Evolutionary conservation across 2,113 vertebrate genomes (phyloP).

Genomic region (Gallinago jamesoni): DNA sequence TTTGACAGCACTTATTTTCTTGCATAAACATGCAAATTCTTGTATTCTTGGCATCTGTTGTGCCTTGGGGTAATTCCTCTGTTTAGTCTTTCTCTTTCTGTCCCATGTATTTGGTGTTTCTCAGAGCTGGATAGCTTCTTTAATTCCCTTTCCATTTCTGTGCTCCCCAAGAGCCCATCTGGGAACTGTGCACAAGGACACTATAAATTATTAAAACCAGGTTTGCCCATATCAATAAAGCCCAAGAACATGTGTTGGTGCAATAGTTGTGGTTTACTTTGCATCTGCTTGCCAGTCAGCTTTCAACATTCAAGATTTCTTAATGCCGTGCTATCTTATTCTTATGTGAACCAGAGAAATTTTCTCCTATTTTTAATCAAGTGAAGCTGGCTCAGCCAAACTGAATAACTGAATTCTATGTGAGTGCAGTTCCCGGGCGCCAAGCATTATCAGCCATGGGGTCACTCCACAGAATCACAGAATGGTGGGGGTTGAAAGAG

Average conservation of each 20-base stretch:
- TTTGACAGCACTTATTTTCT: background rate
- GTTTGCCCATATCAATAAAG: background rate
- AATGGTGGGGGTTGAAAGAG: background rate
- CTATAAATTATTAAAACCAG: slow-evolving; percentile 23
- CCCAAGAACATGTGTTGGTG: background rate
- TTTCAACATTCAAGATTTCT: slow-evolving; percentile 47
- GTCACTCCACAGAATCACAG: background rate
- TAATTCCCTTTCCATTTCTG: background rate
- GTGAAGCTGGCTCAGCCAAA: background rate
- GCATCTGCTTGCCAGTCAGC: slow-evolving; percentile 16
- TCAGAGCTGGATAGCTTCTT: background rate
- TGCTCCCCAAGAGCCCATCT: background rate
- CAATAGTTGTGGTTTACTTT: slow-evolving; percentile 39
- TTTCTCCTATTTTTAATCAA: background rate
- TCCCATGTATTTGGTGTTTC: background rate
- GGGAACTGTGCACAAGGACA: background rate
- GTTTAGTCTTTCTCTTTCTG: slow-evolving; percentile 14
- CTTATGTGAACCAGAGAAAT: background rate
- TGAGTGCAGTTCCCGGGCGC: background rate
- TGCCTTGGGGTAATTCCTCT: background rate
- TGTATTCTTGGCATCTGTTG: background rate
- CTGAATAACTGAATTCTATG: background rate
- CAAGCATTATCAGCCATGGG: background rate
- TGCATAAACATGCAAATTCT: background rate
- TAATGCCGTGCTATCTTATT: background rate